These are phyloP conservation scores for Drosophila tristis DNA, from an alignment of 1,140 invertebrate species.

Conservation along the genomic window DNA sequence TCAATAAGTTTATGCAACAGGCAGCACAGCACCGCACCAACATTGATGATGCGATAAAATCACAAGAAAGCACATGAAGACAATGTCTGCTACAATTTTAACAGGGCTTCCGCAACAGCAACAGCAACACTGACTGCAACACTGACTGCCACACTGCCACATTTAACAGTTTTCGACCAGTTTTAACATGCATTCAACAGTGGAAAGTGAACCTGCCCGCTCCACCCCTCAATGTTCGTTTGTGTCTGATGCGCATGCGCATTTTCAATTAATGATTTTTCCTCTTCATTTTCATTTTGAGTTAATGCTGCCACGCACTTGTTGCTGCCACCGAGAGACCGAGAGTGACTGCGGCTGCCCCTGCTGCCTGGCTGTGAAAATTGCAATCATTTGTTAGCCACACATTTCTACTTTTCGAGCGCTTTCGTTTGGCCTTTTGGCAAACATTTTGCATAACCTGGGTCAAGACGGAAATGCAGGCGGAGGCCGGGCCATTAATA, in stretches of 20 bases:
- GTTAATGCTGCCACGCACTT: constrained; percentile 67
- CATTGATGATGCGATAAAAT: constrained; percentile 69
- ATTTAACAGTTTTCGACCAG: constrained; percentile 48
- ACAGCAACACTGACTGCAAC: background rate
- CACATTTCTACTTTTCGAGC: constrained; percentile 70
- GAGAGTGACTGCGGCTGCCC: too few species aligned
- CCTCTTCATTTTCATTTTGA: constrained; percentile 57
- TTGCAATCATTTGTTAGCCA: constrained; percentile 76
- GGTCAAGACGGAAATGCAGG: constrained; percentile 80
- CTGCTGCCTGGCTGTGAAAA: constrained; percentile 43
- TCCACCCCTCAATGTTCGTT: background rate
- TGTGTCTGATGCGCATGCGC: constrained; percentile 11
- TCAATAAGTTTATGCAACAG: constrained; percentile 80
- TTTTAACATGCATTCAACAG: constrained; percentile 46
- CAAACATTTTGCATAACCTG: constrained; percentile 79
- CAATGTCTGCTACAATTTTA: constrained; percentile 45
- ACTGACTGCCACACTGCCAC: background rate
- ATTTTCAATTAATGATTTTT: constrained; percentile 64
- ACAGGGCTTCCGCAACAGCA: constrained; percentile 66
- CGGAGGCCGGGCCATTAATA: constrained; percentile 73
- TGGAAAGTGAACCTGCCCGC: constrained; percentile 9
- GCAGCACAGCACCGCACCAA: constrained; percentile 1
- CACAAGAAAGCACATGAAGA: constrained; percentile 60
- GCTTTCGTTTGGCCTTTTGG: constrained; percentile 79
- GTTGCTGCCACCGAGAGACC: constrained; percentile 2